Base-by-base conservation (phyloP, 1,140 invertebrate genomes). In the Brachionus manjavacas region DNA sequence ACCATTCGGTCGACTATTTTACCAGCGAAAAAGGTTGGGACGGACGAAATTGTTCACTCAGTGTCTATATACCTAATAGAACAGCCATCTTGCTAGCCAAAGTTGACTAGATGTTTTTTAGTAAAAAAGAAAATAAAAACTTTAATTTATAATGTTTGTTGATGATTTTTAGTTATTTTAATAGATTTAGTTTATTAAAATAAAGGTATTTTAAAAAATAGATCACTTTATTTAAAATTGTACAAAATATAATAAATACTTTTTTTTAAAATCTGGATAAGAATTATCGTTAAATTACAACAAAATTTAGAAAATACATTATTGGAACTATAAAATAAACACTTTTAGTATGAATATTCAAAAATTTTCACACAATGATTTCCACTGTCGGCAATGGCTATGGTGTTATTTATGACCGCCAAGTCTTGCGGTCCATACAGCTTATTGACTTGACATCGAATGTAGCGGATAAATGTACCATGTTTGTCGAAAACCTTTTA, bases 1-100 rank as follows among this genome's bases (percentile, higher is more conserved):
- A 96, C 88, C 91, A 90, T 41, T 92, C 88, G 84, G 91, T 93
- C 20, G 89, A 91, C 80, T 94, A 93, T 89, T 92, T 92, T 84
- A 94, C 94, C 1, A 89, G 90, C 85, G 89, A 91, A 8, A 92
- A 94, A 86, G 89, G 91, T 1, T 94, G 91, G 88, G 92, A 91
- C 81, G 91, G 92, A 23, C 90, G 93, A 85, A 89, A 90, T 43
- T 88, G 93, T 87, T 92, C 91, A 79, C 91, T 94, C 81, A 91
- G 93, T 91, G 91, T 91, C 31, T 85, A 85, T 14, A 60, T 83
- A 55, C 84, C 84, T 23, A 83, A 14, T 4, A 72, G 84, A 83
- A 83, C 84, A 55, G 84, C 64, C 3, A 20, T 83, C 14, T 39
- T 85, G n/a, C 43, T 66, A 2, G 74, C 52, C 25, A 52, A 35